Percentiles rank a stretch among this genome's conserved stretches.
phyloP scores from a whole-genome alignment of 2,113 vertebrate species.

The Fregetta grallaria region DNA sequence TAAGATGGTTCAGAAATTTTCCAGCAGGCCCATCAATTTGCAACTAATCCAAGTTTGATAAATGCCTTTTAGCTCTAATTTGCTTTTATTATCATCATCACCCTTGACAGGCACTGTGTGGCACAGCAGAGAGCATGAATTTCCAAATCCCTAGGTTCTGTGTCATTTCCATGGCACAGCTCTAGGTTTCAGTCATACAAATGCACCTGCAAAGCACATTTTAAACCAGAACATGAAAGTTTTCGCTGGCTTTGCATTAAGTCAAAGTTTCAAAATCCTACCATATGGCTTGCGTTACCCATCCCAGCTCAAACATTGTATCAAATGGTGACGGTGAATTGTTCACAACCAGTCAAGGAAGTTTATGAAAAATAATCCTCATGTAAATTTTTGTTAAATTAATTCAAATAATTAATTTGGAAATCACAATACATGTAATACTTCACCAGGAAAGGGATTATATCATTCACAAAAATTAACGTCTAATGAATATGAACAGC shows the following conservation, averaged over 20 bases:
- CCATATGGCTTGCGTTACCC: neutral
- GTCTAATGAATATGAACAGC: neutral
- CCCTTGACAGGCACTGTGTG: neutral
- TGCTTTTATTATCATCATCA: neutral
- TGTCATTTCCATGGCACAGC: neutral
- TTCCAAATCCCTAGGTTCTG: neutral
- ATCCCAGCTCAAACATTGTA: neutral
- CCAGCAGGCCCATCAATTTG: slow-evolving; percentile 17
- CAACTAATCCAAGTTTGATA: slow-evolving; percentile 19
- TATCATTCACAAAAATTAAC: neutral
- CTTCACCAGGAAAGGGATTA: neutral
- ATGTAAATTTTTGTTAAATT: neutral
- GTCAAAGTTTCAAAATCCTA: neutral
- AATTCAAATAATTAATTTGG: neutral
- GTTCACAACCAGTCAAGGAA: neutral
- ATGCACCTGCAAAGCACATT: neutral
- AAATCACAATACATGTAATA: neutral
- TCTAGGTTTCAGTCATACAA: neutral
- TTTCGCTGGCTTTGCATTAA: neutral
- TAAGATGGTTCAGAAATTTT: slow-evolving; percentile 32
- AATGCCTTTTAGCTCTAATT: slow-evolving; percentile 27
- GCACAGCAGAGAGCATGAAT: neutral
- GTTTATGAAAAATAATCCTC: neutral
- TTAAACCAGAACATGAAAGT: neutral
- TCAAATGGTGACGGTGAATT: neutral